These are phyloP conservation scores for Copidosoma aretas DNA, from an alignment of 2,888 invertebrate genomes.

Conservation along the genomic window DNA sequence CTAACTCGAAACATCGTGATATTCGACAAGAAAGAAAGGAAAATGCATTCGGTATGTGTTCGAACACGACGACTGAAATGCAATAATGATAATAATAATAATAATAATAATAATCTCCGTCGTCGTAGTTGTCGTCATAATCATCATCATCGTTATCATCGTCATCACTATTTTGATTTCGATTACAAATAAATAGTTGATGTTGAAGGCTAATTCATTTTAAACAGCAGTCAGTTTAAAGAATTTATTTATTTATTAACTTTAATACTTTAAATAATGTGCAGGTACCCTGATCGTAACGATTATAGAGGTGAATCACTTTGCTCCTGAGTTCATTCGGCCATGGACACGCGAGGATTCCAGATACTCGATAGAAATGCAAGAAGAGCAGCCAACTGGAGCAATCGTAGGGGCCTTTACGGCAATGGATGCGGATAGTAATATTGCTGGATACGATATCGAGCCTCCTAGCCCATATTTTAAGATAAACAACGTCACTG, in stretches of 20 bases:
- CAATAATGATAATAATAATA: no score
- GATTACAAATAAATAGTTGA: background rate
- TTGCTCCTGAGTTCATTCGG: conserved; percentile 70
- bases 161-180: no score
- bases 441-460: conserved; percentile 77
- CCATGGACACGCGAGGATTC: conserved; percentile 76
- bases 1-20: no score
- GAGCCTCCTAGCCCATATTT: conserved; percentile 78
- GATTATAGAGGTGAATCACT: conserved; percentile 69
- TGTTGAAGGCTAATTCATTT: background rate
- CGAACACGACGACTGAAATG: no score
- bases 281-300: conserved; percentile 70
- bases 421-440: conserved; percentile 83
- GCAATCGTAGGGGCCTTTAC: conserved; percentile 78
- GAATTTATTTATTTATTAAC: no score
- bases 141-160: no score
- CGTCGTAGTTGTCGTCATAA: no score
- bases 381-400: conserved; percentile 84
- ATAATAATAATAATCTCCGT: no score
- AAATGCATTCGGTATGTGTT: no score
- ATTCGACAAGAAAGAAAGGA: no score
- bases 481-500: conserved; percentile 80
- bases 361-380: conserved; percentile 70
- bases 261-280: background rate
- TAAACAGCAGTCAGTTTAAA: background rate